Conservation (phyloP, 1,140 invertebrate genomes). For the Orussus abietinus region DNA sequence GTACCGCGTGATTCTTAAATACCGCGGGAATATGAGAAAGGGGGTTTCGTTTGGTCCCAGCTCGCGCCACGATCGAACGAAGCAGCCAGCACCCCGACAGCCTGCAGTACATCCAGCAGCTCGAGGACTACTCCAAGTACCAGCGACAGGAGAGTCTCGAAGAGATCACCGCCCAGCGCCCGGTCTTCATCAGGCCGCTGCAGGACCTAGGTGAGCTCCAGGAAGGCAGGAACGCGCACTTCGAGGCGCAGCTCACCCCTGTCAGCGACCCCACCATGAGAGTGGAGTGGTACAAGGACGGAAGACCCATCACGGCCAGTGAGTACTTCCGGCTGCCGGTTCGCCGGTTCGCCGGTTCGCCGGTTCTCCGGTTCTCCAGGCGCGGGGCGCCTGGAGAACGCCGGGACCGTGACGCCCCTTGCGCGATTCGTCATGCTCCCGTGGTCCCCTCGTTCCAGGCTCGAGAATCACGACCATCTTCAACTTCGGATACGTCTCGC, state of each 20-base stretch:
- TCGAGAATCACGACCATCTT: slow-evolving; percentile 93
- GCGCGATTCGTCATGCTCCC: neutral
- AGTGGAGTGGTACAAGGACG: slow-evolving; percentile 98
- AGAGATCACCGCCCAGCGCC: slow-evolving; percentile 72
- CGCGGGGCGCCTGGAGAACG: too few species aligned
- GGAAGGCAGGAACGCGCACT: slow-evolving; percentile 89
- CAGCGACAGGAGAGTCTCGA: slow-evolving; percentile 79
- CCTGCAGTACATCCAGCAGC: slow-evolving; percentile 84
- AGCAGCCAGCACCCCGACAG: slow-evolving; percentile 91
- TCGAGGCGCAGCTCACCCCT: slow-evolving; percentile 91
- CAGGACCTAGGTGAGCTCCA: slow-evolving; percentile 82
- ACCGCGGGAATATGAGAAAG: too few species aligned
- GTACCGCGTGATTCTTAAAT: too few species aligned
- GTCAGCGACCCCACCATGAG: slow-evolving; percentile 96
- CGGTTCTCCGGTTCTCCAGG: too few species aligned
- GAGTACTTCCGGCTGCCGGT: too few species aligned
- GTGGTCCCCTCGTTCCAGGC: too few species aligned
- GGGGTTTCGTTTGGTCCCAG: slow-evolving; percentile 39
- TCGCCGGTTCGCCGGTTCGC: too few species aligned
- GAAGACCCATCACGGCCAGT: slow-evolving; percentile 86
- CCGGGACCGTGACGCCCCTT: neutral
- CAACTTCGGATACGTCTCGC: slow-evolving; percentile 97
- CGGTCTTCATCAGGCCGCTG: slow-evolving; percentile 85
- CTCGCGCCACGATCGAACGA: slow-evolving; percentile 77
- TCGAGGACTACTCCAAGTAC: slow-evolving; percentile 89